Evolutionary conservation across 1,140 invertebrate species (phyloP).

Genomic region (Aphelinus certus): DNA sequence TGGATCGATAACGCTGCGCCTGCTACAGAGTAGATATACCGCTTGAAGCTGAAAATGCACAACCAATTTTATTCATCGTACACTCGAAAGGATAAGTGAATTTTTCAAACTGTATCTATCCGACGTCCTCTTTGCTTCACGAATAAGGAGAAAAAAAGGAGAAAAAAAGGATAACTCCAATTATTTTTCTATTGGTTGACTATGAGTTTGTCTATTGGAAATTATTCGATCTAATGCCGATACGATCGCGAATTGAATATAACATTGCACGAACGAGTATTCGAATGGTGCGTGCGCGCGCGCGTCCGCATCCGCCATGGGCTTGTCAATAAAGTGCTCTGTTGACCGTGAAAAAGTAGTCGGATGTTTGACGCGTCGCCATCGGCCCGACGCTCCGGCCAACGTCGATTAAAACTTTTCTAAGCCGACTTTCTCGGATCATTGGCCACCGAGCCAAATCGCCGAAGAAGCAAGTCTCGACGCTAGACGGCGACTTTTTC

Average conservation of each 20-base stretch:
- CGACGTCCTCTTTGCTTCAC: neutral
- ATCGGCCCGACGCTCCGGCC: constrained; percentile 25
- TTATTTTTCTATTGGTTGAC: neutral
- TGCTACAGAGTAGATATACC: constrained; percentile 43
- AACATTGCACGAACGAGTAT: too few relatives aligned
- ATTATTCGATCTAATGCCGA: too few relatives aligned
- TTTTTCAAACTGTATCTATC: too few relatives aligned
- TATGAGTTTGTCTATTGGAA: too few relatives aligned
- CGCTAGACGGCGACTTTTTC: constrained; percentile 43
- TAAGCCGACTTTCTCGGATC: constrained; percentile 51
- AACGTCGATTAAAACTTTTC: constrained; percentile 60
- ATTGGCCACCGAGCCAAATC: constrained; percentile 50
- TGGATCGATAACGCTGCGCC: constrained; percentile 57
- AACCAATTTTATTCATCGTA: neutral
- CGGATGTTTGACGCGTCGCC: constrained; percentile 40
- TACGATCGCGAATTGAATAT: too few relatives aligned
- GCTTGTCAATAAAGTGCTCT: neutral
- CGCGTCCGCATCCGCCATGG: neutral
- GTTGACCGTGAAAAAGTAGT: constrained; percentile 29
- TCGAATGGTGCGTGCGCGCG: too few relatives aligned
- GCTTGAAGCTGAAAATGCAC: constrained; percentile 55
- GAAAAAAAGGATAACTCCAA: neutral
- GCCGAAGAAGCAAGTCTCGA: constrained; percentile 52
- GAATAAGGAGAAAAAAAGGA: too few relatives aligned
- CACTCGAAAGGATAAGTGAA: too few relatives aligned